phyloP scores from a whole-genome alignment of 2,888 invertebrate genomes.

The Orchesella flavescens region DNA sequence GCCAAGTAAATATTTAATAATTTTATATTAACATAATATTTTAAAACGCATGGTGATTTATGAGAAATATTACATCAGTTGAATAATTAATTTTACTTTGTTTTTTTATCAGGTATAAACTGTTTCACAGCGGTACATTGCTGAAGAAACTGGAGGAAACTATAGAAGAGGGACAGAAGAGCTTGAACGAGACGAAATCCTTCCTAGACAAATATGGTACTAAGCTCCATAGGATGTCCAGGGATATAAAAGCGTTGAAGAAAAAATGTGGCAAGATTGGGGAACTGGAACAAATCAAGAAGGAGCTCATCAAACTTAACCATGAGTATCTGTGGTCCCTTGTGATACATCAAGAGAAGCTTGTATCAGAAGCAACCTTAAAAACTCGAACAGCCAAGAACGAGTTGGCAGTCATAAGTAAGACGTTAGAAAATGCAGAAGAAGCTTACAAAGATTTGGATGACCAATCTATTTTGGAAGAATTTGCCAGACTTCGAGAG shows the following conservation, averaged over 20 bases:
- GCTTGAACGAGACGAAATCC: constrained; percentile 12
- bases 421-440: not conserved
- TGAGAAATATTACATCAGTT: too few relatives aligned
- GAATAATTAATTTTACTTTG: too few relatives aligned
- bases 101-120: constrained; percentile 60
- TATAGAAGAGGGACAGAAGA: not conserved
- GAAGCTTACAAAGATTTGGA: not conserved
- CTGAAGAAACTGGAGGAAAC: constrained; percentile 46
- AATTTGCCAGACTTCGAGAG: constrained; percentile 34
- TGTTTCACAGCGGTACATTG: constrained; percentile 69
- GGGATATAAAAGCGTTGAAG: not conserved
- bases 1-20: constrained; percentile 80
- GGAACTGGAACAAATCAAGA: constrained; percentile 27
- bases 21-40: too few relatives aligned
- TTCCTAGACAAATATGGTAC: not conserved
- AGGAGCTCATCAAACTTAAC: not conserved
- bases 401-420: not conserved
- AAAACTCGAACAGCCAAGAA: not conserved
- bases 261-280: constrained; percentile 36
- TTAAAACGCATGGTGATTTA: too few relatives aligned
- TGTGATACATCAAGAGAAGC: constrained; percentile 19
- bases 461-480: constrained; percentile 5
- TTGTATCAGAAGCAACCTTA: not conserved
- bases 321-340: constrained; percentile 40
- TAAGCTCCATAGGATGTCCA: not conserved